Evolutionary conservation across 2,113 vertebrate genomes (phyloP).

Genomic region (Carettochelys insculpta): DNA sequence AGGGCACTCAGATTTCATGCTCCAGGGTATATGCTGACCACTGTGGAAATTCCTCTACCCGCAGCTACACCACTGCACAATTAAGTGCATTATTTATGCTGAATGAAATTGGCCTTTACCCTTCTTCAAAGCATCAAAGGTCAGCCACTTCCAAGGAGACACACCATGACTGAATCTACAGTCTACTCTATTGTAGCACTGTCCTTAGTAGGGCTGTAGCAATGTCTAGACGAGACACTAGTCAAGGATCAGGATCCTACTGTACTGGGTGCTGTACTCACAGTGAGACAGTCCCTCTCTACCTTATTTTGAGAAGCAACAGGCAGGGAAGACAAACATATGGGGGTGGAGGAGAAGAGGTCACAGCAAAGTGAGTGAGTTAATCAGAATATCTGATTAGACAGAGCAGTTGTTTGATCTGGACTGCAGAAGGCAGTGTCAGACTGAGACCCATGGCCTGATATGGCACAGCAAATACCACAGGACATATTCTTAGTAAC

Average conservation of each 20-base stretch:
- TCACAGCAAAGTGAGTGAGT: background rate
- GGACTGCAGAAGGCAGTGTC: background rate
- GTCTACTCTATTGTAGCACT: background rate
- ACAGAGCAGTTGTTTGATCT: background rate
- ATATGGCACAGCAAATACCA: background rate
- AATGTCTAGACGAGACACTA: background rate
- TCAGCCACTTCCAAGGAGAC: background rate
- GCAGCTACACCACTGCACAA: background rate
- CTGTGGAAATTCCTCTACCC: background rate
- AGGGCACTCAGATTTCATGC: background rate
- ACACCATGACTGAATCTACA: background rate
- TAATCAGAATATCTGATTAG: background rate
- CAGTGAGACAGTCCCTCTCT: background rate
- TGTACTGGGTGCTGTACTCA: fast-evolving
- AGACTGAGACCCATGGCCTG: background rate
- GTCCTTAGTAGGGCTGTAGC: background rate
- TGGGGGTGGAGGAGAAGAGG: background rate
- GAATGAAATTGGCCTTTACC: background rate
- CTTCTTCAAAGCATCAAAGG: background rate
- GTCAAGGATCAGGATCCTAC: background rate
- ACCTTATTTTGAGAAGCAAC: background rate
- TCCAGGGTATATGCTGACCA: background rate
- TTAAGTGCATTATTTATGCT: background rate
- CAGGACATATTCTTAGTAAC: background rate
- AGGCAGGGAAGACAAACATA: background rate